Base-by-base conservation (phyloP, 2,797 vertebrate species). In the Varecia variegata region DNA sequence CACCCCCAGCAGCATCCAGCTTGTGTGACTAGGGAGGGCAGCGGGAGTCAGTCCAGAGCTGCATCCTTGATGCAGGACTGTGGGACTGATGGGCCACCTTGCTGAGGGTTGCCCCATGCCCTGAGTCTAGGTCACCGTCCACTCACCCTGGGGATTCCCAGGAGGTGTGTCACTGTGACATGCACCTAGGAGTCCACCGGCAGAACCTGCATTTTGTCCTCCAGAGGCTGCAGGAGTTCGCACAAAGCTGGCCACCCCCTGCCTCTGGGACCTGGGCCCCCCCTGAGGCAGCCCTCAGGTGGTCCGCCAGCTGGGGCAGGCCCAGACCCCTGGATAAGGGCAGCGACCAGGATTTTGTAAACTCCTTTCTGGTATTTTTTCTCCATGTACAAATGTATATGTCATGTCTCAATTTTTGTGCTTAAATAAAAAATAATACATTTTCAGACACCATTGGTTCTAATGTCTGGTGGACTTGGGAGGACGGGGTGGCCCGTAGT, bases 331-430 rank as follows among this genome's bases (percentile, higher is more conserved):
- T 30, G 21, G 82, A 88, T 35, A 54, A 56, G 35, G 89, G 74
- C 90, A 94, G 76, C 30, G 52, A 93, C 92, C 71, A 88, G 93
- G 87, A 88, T 91, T 98, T 96, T 97, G 50, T 94, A 92, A 90
- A 87, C 94, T 95, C 77, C 20, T 97, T 90, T 79, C 79, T 90
- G 86, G 12, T 95, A 18, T 96, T 94, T 91, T 79, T 43, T 0
- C 90, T 95, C 89, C 68, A 21, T 98, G 98, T 98, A 96, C 68
- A 97, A 96, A 98, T 98, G 97, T 98, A 97, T 94, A 97, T 97
- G 95, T 98, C 81, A 88, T 89, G 77, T 97, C 94, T 97, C 93
- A 87, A 88, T 97, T 97, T 98, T 98, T 98, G 97, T 97, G 98
- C 96, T 97, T 96, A 58, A 97, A 97, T 97, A 84, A 96, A 88